These are phyloP conservation scores for Apomyelois bistriatella DNA, from an alignment of 2,888 invertebrate species.

Conservation along the genomic window DNA sequence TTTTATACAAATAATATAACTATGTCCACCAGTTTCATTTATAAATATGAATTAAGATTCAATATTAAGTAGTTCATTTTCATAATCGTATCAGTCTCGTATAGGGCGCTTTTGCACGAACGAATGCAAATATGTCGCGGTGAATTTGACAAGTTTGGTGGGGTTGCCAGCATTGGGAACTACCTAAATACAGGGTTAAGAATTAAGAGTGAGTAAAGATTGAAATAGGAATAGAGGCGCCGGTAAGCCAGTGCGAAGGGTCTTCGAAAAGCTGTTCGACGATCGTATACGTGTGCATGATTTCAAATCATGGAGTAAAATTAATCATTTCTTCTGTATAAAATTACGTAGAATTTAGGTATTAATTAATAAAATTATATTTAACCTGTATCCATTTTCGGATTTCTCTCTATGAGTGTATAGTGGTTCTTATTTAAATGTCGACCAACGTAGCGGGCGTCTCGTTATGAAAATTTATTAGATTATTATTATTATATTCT, in stretches of 20 bases:
- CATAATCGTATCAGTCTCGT: not conserved
- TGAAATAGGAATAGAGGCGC: constrained; percentile 43
- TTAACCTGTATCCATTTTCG: constrained; percentile 78
- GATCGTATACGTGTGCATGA: constrained; percentile 78
- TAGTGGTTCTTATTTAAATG: constrained; percentile 78
- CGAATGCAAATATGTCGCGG: constrained; percentile 14
- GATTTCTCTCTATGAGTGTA: constrained; percentile 80
- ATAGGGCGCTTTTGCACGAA: constrained; percentile 12
- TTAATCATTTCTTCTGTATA: constrained; percentile 74
- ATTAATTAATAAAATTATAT: constrained; percentile 77
- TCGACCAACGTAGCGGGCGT: constrained; percentile 79
- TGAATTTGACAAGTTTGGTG: constrained; percentile 26
- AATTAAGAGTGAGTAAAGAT: constrained; percentile 51
- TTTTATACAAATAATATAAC: not conserved
- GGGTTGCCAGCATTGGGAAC: constrained; percentile 33
- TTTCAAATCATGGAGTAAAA: constrained; percentile 70
- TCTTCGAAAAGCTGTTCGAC: constrained; percentile 74
- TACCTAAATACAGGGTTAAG: constrained; percentile 61
- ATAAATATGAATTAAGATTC: too few relatives aligned
- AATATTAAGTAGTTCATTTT: not conserved
- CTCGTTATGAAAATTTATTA: constrained; percentile 79
- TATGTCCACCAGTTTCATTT: too few relatives aligned
- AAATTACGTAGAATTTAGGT: constrained; percentile 70
- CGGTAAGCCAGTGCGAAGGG: constrained; percentile 55
- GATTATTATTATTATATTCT: constrained; percentile 68